Evolutionary conservation across 1,140 invertebrate species (phyloP).

Genomic region (Heliconius eleuchia): DNA sequence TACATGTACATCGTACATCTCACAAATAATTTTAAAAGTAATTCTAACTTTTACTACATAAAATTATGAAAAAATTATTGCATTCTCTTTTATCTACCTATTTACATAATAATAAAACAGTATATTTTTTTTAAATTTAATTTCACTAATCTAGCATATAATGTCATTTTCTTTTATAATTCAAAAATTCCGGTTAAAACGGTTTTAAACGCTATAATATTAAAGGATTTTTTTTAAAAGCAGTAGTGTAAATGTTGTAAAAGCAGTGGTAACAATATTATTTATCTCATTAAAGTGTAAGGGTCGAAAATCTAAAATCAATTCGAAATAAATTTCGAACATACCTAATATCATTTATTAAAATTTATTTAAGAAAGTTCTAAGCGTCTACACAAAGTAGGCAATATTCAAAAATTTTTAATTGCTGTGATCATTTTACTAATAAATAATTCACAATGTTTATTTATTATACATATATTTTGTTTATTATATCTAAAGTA

Average conservation of each 20-base stretch:
- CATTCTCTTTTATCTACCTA: constrained; percentile 58
- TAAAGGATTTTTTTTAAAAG: constrained; percentile 35
- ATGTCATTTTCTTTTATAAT: constrained; percentile 31
- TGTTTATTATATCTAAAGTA: constrained; percentile 8
- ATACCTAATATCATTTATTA: constrained; percentile 25
- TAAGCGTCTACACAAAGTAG: constrained; percentile 31
- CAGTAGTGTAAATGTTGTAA: constrained; percentile 39
- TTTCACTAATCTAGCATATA: constrained; percentile 34
- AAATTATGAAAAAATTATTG: constrained; percentile 75
- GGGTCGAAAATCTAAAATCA: constrained; percentile 39
- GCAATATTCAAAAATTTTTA: constrained; percentile 26
- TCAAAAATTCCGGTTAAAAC: constrained; percentile 35
- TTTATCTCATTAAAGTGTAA: constrained; percentile 37
- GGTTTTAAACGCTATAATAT: constrained; percentile 34
- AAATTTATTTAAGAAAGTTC: constrained; percentile 29
- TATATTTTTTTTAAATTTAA: constrained; percentile 31
- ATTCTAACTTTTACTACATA: constrained; percentile 63
- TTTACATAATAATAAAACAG: constrained; percentile 57
- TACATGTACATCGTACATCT: constrained; percentile 73
- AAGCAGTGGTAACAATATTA: constrained; percentile 39
- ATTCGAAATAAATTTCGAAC: constrained; percentile 35
- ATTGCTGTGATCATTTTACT: constrained; percentile 1
- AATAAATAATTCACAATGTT: constrained; percentile 10
- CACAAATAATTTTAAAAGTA: constrained; percentile 52
- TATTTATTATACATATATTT: background rate